Base-by-base conservation (phyloP, 2,888 invertebrate genomes). In the Mesochorus sp. region DNA sequence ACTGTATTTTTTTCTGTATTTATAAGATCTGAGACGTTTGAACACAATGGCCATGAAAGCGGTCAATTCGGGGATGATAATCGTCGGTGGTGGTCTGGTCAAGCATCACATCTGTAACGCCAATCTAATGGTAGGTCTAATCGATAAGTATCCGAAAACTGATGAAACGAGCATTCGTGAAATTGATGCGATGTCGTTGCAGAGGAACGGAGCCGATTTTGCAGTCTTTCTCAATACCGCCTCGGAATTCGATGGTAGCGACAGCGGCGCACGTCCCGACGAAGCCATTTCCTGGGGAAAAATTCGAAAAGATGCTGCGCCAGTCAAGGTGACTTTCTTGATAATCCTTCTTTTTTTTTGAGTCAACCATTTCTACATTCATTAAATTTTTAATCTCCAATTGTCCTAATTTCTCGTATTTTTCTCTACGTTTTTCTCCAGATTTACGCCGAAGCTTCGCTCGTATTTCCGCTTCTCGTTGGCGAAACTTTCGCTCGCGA, bases 21-120 rank as follows among this genome's bases (percentile, higher is more conserved):
- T 57, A 44, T 1, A 86, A 94, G 99, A 99, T 92, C 92, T 99
- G 73, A 93, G 95, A 67, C 93, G 97, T 68, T 91, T 99, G 24
- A 99, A 99, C 91, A 95, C 96, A 17, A 97, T 99, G 94, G 97
- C 99, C 12, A 96, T 99, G 6, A 97, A 97, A 90, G 97, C 99
- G 0, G 92, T 94, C 21, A 96, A 97, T 88, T 96, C 97, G n/a
- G 99, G 99, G 8, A 97, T 99, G 94, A 95, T 99, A 39, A 98
- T 99, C 78, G 91, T 99, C 74, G 99, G 99, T 2, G 99, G 99
- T 0, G 99, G 99, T 5, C 92, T 99, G 0, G 93, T 99, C n/a
- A 99, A 99, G 91, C 99, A 99, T 92, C 99, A 99, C 89, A 98
- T 99, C 84, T 98, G 98, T 91, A 99, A 99, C 93, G 99, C 99